These are phyloP conservation scores for Graptemys geographica DNA, from an alignment of 2,797 vertebrate genomes.

Conservation along the genomic window DNA sequence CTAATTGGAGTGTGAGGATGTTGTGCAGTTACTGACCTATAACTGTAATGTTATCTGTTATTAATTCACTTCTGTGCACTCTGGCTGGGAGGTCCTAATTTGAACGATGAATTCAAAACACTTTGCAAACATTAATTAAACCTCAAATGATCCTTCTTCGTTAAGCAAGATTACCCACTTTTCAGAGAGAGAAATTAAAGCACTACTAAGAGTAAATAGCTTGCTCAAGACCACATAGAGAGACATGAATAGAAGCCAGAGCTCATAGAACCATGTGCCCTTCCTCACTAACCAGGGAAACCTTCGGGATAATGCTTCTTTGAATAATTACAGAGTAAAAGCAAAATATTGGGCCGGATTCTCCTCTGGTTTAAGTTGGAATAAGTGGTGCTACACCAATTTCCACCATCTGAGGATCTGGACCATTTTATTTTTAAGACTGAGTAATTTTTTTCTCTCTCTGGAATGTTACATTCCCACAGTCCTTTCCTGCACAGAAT, in stretches of 20 bases:
- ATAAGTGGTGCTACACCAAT: not conserved
- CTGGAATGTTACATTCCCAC: not conserved
- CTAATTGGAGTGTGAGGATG: not conserved
- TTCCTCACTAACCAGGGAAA: not conserved
- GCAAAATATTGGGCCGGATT: not conserved
- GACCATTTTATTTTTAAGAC: not conserved
- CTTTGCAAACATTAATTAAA: not conserved
- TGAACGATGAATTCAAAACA: not conserved
- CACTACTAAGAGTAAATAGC: not conserved
- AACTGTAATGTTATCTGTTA: not conserved
- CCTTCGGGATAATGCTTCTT: not conserved
- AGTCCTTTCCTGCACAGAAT: not conserved
- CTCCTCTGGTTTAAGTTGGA: not conserved
- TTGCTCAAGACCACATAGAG: not conserved
- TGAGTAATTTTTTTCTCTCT: not conserved
- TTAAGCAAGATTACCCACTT: not conserved
- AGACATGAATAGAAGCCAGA: not conserved
- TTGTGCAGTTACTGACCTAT: not conserved
- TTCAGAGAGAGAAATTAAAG: not conserved
- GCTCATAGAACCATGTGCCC: not conserved
- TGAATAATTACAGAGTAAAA: not conserved
- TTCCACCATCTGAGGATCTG: not conserved
- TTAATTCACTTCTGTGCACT: not conserved
- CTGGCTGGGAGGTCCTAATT: not conserved
- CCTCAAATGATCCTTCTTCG: not conserved